A percentile compares a stretch with the other conserved stretches of the same genome.
Conservation (phyloP, 2,113 vertebrate species). For the Pseudopodoces humilis region DNA sequence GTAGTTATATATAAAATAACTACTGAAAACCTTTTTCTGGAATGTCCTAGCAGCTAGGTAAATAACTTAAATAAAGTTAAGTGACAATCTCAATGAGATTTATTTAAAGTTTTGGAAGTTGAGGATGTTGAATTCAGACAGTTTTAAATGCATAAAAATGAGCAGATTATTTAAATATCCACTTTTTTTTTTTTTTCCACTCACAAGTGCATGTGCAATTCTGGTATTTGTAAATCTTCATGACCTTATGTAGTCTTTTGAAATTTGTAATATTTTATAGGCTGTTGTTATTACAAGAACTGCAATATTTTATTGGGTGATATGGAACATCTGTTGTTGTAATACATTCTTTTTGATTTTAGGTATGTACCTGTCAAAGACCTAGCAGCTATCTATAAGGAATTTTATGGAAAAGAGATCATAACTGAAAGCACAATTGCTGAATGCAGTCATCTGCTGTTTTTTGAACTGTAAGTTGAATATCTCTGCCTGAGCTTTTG, state of each 20-base stretch:
- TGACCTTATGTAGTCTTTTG: not conserved
- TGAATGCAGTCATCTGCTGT: slow-evolving; percentile 75
- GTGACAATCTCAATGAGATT: not conserved
- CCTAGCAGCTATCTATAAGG: slow-evolving; percentile 74
- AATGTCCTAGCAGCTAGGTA: not conserved
- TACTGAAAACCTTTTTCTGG: not conserved
- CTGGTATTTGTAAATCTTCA: not conserved
- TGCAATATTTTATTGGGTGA: not conserved
- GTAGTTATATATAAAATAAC: not conserved
- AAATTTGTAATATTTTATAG: not conserved
- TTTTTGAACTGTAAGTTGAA: slow-evolving; percentile 75
- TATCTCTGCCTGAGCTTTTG: not conserved
- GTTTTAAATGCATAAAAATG: not conserved
- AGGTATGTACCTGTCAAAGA: slow-evolving; percentile 81
- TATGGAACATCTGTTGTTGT: not conserved
- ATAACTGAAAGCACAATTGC: slow-evolving; percentile 70
- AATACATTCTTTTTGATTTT: not conserved
- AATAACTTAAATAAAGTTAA: not conserved
- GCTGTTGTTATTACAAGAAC: not conserved
- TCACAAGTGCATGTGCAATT: not conserved
- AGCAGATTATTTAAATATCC: not conserved
- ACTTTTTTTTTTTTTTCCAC: not conserved
- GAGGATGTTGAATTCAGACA: not conserved
- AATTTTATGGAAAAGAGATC: slow-evolving; percentile 66
- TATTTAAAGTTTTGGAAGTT: not conserved